Percentiles rank a stretch among this genome's conserved stretches.
Conservation (phyloP, 2,888 invertebrate species). For the Caenorhabditis sp. region DNA sequence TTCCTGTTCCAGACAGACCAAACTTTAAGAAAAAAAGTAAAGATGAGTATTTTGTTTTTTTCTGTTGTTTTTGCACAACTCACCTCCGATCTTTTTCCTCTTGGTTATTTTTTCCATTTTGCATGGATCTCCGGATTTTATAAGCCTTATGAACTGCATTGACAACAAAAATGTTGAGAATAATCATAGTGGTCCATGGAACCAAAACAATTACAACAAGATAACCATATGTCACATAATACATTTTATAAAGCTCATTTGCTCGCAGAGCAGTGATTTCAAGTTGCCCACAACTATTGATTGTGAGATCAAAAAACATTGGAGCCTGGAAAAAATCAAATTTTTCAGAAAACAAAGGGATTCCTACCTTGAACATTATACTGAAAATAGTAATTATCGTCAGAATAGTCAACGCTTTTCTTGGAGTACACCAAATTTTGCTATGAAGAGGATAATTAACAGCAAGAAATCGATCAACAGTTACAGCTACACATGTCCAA, state of each 20-base stretch:
- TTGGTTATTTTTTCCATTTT: conserved; percentile 48
- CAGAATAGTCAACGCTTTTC: conserved; percentile 51
- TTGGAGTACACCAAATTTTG: conserved; percentile 64
- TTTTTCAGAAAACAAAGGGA: not conserved
- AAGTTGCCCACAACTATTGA: conserved; percentile 61
- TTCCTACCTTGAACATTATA: conserved; percentile 55
- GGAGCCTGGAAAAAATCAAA: conserved; percentile 46
- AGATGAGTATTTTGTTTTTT: not conserved
- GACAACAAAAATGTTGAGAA: conserved; percentile 62
- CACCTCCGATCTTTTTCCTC: conserved; percentile 62
- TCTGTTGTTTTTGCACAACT: not conserved
- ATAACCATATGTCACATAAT: conserved; percentile 63
- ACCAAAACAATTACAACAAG: conserved; percentile 57
- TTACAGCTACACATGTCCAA: conserved; percentile 69
- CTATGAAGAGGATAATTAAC: conserved; percentile 66
- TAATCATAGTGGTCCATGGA: conserved; percentile 65
- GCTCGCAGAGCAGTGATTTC: conserved; percentile 52
- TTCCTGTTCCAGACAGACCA: not conserved
- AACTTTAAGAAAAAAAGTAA: not conserved
- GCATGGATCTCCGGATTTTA: conserved; percentile 51
- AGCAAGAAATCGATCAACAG: conserved; percentile 67
- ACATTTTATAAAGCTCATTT: conserved; percentile 56
- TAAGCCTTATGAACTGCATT: conserved; percentile 60
- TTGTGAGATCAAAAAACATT: conserved; percentile 59
- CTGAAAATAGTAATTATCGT: conserved; percentile 55